A percentile compares a stretch with the other conserved stretches of the same genome.
Conservation (phyloP, 2,797 vertebrate genomes). For the Scolopax bukidnonensis region DNA sequence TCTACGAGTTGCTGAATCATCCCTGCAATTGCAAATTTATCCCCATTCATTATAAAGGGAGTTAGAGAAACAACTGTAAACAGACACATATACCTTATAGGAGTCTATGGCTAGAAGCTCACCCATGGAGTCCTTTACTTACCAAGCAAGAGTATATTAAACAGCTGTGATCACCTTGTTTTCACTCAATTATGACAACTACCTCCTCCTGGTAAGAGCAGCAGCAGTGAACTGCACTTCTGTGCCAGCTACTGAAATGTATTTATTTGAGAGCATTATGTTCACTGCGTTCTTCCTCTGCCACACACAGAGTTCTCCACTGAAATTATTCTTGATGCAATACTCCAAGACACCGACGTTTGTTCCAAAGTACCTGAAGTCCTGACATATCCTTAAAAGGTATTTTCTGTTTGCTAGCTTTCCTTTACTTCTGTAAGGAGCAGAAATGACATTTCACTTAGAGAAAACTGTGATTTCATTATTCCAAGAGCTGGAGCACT, state of each 20-base stretch:
- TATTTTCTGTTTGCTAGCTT: background rate
- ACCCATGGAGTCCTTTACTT: background rate
- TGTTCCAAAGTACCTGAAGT: background rate
- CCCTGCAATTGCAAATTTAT: background rate
- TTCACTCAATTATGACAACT: background rate
- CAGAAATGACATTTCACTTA: background rate
- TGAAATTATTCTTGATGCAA: background rate
- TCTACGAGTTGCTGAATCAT: background rate
- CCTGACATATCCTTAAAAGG: background rate
- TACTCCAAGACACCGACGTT: background rate
- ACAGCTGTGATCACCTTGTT: background rate
- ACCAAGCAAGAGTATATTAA: background rate
- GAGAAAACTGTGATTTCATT: background rate
- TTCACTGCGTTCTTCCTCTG: background rate
- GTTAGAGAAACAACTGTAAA: background rate
- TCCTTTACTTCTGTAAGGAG: background rate
- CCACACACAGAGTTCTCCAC: background rate
- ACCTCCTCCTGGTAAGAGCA: background rate
- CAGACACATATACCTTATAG: background rate
- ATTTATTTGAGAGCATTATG: background rate
- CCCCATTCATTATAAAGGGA: background rate
- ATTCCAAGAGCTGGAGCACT: background rate
- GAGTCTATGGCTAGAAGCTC: background rate
- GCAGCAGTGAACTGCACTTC: background rate
- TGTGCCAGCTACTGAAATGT: background rate